A percentile compares a stretch with the other conserved stretches of the same genome.
These are phyloP conservation scores for Ahaetulla prasina DNA, from an alignment of 2,113 vertebrate genomes.

Conservation along the genomic window DNA sequence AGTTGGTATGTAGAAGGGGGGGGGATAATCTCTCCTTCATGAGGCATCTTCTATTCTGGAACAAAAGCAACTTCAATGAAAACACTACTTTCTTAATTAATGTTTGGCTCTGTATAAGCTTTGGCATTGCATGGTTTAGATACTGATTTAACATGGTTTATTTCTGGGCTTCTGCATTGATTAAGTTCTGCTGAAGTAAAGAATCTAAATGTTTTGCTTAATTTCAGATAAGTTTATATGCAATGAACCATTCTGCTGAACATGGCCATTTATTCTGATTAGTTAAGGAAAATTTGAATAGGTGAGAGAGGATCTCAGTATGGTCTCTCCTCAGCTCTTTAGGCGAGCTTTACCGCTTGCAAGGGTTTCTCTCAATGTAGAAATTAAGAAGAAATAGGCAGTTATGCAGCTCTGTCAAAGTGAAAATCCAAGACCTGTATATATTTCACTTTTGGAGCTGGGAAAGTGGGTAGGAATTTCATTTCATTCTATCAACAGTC, in stretches of 20 bases:
- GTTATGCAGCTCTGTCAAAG: background rate
- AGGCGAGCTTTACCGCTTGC: background rate
- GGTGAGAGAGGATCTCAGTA: background rate
- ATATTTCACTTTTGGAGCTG: background rate
- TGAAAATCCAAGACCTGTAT: background rate
- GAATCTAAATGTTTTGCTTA: background rate
- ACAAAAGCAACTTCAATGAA: background rate
- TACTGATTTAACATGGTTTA: background rate
- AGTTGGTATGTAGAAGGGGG: slow-evolving; percentile 48
- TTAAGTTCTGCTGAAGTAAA: background rate
- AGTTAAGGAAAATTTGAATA: too few relatives aligned
- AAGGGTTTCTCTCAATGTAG: background rate
- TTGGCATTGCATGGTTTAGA: background rate
- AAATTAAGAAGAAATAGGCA: background rate
- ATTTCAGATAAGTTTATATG: background rate
- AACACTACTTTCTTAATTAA: background rate
- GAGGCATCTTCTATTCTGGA: background rate
- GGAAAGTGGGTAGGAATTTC: background rate
- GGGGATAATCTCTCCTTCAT: background rate
- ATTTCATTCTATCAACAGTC: too few relatives aligned
- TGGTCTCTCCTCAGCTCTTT: background rate
- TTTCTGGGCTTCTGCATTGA: too few relatives aligned
- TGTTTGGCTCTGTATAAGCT: background rate
- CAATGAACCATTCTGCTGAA: background rate
- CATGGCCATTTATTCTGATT: background rate